Base-by-base conservation (phyloP, 2,888 invertebrate genomes). In the Taphrorychus bicolor region DNA sequence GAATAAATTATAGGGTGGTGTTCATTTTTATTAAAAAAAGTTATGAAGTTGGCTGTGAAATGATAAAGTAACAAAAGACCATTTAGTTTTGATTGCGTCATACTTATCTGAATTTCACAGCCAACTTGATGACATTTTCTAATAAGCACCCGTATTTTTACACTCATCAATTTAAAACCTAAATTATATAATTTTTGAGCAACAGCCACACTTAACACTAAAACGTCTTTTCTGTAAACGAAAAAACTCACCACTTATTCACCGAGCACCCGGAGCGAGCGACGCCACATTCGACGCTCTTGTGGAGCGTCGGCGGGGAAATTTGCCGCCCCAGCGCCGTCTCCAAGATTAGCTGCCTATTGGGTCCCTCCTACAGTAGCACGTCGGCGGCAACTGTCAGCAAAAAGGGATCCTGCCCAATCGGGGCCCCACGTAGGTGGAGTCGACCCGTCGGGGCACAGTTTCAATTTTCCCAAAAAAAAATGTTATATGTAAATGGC, bases 311-410 rank as follows among this genome's bases (percentile, higher is more conserved):
- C 59, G 60, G 17, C 62, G 65, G 22, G 62, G 70, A 52, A 42
- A 5, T 24, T 21, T 41, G 57, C 11, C 61, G 18, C 40, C 52
- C 62, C 57, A 41, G 83, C 84, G 84, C 84, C 71, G 85, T 84
- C 86, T 85, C 83, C 81, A 81, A 77, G 83, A 77, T 83, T 82
- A 81, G 84, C 80, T 81, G 83, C 66, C 74, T 74, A 82, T 83
- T 83, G 84, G 82, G 82, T 80, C 82, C 82, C 82, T 81, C 81
- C 83, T 78, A 78, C 80, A 73, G 81, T 83, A 76, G 70, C 73
- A 75, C 75, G 71, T 71, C 74, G 74, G 70, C 73, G 70, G 79
- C 74, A 77, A 81, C 80, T 77, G 78, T 80, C 57, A 74, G 67
- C 57, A 65, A 68, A 57, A 52, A 59, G 21, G 17, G 16, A 21